Evolutionary conservation across 1,140 invertebrate species (phyloP).

Genomic region (Drosophila bocqueti): DNA sequence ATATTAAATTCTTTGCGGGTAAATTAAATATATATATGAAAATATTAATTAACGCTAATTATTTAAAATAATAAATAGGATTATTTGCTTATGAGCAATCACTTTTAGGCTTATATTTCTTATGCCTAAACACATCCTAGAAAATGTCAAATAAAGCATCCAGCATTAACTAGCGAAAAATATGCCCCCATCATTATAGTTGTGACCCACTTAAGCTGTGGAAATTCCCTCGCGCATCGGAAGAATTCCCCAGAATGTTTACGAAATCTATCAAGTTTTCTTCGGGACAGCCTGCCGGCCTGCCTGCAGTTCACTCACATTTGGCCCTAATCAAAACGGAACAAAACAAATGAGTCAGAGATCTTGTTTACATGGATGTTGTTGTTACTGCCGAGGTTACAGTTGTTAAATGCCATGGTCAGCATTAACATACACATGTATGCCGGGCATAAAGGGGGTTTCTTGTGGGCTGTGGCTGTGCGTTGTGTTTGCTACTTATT

Average conservation of each 20-base stretch:
- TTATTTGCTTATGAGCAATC: too few relatives aligned
- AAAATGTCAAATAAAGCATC: not conserved
- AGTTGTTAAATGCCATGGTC: conserved; percentile 67
- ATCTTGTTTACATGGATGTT: conserved; percentile 45
- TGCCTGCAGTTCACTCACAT: conserved; percentile 68
- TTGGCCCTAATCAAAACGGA: conserved; percentile 79
- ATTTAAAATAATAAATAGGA: not conserved
- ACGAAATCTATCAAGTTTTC: conserved; percentile 66
- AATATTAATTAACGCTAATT: too few relatives aligned
- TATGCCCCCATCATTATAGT: not conserved
- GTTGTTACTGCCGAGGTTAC: conserved; percentile 14
- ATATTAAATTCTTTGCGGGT: not conserved
- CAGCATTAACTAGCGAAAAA: conserved; percentile 9
- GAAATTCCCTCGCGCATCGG: conserved; percentile 39
- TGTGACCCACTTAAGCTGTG: conserved; percentile 28
- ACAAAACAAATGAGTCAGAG: conserved; percentile 72
- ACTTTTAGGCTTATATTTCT: not conserved
- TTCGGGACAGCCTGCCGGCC: conserved; percentile 19
- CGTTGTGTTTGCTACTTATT: conserved; percentile 40
- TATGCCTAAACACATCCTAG: not conserved
- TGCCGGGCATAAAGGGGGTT: conserved; percentile 36
- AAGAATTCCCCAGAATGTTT: conserved; percentile 53
- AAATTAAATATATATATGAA: not conserved
- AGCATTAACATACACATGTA: conserved; percentile 62
- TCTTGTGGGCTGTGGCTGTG: conserved; percentile 17